phyloP scores from a whole-genome alignment of 2,113 vertebrate species.

The Bolborhynchus lineola region DNA sequence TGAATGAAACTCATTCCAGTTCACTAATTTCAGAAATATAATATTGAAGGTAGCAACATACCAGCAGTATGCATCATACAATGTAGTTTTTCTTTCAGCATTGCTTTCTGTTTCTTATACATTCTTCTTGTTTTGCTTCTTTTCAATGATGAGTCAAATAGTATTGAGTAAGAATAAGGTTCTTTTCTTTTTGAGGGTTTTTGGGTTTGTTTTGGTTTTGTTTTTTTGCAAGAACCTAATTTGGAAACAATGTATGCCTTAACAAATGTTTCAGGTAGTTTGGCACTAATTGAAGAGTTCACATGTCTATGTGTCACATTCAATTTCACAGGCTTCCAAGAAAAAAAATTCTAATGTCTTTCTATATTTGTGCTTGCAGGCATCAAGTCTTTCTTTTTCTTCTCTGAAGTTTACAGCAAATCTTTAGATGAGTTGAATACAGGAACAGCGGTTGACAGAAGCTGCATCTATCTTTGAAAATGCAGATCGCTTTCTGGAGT shows the following conservation, averaged over 20 bases:
- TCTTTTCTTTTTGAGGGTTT: not conserved
- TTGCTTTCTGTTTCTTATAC: not conserved
- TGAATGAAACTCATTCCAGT: not conserved
- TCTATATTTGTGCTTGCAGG: conserved; percentile 24
- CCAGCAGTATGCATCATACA: not conserved
- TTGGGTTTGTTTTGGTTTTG: too few relatives aligned
- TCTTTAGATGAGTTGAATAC: conserved; percentile 20
- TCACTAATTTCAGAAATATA: not conserved
- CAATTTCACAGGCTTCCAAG: not conserved
- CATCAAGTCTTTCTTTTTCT: not conserved
- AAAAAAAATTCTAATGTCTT: not conserved
- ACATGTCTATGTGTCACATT: not conserved
- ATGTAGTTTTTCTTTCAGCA: not conserved
- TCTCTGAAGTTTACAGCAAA: conserved; percentile 41
- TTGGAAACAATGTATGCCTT: not conserved
- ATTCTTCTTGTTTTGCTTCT: not conserved
- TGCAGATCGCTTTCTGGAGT: not conserved
- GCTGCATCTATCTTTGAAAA: not conserved
- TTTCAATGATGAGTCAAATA: not conserved
- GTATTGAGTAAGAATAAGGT: not conserved
- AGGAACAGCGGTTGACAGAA: not conserved
- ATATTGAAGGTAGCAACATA: not conserved
- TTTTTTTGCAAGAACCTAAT: not conserved
- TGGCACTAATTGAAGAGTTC: not conserved
- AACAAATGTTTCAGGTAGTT: not conserved